Evolutionary conservation across 2,888 invertebrate genomes (phyloP), one percentile per base, ranked within the genome.

Genomic region (Cosmia trapezina): DNA sequence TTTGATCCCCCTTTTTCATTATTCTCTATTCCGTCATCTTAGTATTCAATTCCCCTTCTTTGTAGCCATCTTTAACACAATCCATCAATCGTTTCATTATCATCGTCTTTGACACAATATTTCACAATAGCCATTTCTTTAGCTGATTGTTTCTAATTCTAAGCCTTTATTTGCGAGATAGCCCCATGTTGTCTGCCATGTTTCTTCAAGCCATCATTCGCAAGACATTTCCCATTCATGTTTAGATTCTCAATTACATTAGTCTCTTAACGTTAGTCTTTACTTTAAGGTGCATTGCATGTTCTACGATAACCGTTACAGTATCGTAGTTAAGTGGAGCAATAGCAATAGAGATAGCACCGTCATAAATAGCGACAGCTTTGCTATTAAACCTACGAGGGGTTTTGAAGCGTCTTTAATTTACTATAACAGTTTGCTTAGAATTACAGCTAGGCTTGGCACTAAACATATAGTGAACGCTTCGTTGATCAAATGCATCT

Each of bases 291-390:
- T 43, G 17, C 43, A 64, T 75, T 61, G 65, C 66, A 56, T 79
- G 74, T 75, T 67, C 43, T 70, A 56, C 65, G 53, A 76, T 80
- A 70, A 68, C 76, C 64, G 71, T 76, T 62, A 64, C 56, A 14
- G 66, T 64, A 60, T 51, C 56, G 51, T 28, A 33, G 51, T 64
- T 41, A 54, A 74, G 54, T 57, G 56, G 45, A 65, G 56, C 53
- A 76, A 76, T 54, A 70, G 67, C 45, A 47, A 67, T 75, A 54
- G 43, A 68, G 56, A 80, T 71, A 59, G 22, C 22, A 65, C 14
- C 7, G n/a, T 75, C 76, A 69, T 80, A 76, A 76, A 80, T 54
- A 69, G 37, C 65, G 80, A 59, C 68, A 76, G 71, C 61, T 76
- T 76, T 67, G 64, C 61, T 68, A 71, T 80, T 76, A 71, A 80